These are phyloP conservation scores for Sebastolobus altivelis DNA, from an alignment of 2,797 vertebrate genomes.

Conservation along the genomic window DNA sequence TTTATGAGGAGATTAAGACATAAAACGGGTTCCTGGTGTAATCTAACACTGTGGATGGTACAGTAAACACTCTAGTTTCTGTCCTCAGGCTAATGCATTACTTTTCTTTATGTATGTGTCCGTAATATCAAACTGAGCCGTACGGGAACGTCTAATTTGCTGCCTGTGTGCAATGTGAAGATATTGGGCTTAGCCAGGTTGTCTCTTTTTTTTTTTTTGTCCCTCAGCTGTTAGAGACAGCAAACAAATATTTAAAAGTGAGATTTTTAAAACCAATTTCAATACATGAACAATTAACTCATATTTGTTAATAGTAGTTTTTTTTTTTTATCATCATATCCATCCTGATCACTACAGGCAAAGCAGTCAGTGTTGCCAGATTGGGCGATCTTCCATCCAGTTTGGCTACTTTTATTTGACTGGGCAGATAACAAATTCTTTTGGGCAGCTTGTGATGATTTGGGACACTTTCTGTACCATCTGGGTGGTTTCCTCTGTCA, in stretches of 20 bases:
- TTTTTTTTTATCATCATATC: background rate
- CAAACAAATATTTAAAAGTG: constrained; percentile 2
- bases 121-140: constrained; percentile 18
- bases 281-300: background rate
- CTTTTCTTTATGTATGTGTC: constrained; percentile 43
- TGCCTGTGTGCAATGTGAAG: constrained; percentile 21
- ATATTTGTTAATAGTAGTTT: background rate
- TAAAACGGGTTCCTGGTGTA: constrained; percentile 49
- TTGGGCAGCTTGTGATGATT: background rate
- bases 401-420: constrained; percentile 1
- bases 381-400: background rate
- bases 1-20: constrained; percentile 70
- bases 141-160: background rate
- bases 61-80: constrained; percentile 43
- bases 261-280: background rate
- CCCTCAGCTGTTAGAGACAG: background rate
- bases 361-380: constrained; percentile 9
- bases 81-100: constrained; percentile 38
- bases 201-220: background rate
- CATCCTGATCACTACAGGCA: background rate
- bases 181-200: constrained; percentile 33
- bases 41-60: constrained; percentile 45
- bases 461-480: background rate
- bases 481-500: background rate
- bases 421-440: background rate